A percentile compares a stretch with the other conserved stretches of the same genome.
These are phyloP conservation scores for Andrena marginata DNA, from an alignment of 2,888 invertebrate species.

Conservation along the genomic window DNA sequence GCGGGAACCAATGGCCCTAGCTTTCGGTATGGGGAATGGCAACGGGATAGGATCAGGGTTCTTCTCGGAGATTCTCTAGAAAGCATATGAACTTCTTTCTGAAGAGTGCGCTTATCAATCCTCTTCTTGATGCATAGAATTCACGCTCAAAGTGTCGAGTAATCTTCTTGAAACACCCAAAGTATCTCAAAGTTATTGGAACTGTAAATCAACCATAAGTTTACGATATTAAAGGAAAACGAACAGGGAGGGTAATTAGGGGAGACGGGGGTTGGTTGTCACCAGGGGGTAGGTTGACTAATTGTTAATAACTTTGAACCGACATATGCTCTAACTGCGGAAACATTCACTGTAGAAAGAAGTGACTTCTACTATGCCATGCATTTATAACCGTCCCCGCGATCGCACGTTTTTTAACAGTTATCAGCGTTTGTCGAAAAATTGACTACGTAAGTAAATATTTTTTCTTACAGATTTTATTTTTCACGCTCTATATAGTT, in stretches of 20 bases:
- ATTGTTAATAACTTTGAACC: no score
- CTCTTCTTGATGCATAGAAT: not conserved
- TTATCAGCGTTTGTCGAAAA: no score
- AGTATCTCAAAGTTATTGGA: not conserved
- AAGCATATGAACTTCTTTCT: not conserved
- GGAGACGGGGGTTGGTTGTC: no score
- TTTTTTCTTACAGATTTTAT: no score
- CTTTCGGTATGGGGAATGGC: constrained; percentile 12
- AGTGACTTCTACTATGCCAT: no score
- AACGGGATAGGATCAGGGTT: not conserved
- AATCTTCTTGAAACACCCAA: not conserved
- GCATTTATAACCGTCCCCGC: no score
- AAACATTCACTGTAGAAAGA: no score
- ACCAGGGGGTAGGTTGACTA: no score
- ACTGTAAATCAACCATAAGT: not conserved
- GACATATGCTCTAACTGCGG: no score
- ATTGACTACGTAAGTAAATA: no score
- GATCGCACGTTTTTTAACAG: no score
- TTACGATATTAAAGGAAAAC: not conserved
- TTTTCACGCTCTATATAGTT: no score
- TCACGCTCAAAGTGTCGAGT: not conserved
- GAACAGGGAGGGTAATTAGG: constrained; percentile 15
- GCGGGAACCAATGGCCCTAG: constrained; percentile 29
- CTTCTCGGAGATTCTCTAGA: constrained; percentile 1
- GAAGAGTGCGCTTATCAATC: not conserved